Conservation (phyloP, 2,113 vertebrate species). For the Pavo muticus region DNA sequence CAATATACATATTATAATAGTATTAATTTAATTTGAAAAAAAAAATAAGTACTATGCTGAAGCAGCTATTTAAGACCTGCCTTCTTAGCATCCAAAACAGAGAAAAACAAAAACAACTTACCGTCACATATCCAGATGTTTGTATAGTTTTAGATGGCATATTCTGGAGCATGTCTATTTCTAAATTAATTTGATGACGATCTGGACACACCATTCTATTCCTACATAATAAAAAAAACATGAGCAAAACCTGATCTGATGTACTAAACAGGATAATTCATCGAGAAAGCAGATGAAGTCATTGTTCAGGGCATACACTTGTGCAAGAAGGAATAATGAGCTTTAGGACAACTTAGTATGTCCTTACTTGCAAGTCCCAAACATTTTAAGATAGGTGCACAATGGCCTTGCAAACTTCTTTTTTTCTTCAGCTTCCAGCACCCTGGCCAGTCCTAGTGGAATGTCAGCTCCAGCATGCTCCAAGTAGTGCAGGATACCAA, state of each 20-base stretch:
- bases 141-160: slow-evolving; percentile 3
- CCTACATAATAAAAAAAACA: slow-evolving; percentile 17
- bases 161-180: slow-evolving; percentile 63
- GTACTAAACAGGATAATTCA: neutral
- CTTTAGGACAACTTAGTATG: neutral
- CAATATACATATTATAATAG: too few relatives aligned
- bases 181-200: slow-evolving; percentile 72
- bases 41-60: too few relatives aligned
- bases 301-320: neutral
- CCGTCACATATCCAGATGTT: slow-evolving; percentile 58
- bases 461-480: slow-evolving; percentile 76
- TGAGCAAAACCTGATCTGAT: neutral
- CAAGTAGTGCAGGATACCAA: slow-evolving; percentile 82
- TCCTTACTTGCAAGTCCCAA: slow-evolving; percentile 90
- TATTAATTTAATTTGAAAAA: too few relatives aligned
- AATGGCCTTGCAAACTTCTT: slow-evolving; percentile 79
- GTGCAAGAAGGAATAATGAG: accelerated
- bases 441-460: slow-evolving; percentile 78
- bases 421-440: slow-evolving; percentile 78
- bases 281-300: neutral
- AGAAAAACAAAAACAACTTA: slow-evolving; percentile 50
- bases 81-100: neutral
- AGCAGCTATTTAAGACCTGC: neutral
- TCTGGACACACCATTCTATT: slow-evolving; percentile 71
- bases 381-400: slow-evolving; percentile 86